Evolutionary conservation across 2,113 vertebrate species (phyloP).

Genomic region (Centropus unirufus): DNA sequence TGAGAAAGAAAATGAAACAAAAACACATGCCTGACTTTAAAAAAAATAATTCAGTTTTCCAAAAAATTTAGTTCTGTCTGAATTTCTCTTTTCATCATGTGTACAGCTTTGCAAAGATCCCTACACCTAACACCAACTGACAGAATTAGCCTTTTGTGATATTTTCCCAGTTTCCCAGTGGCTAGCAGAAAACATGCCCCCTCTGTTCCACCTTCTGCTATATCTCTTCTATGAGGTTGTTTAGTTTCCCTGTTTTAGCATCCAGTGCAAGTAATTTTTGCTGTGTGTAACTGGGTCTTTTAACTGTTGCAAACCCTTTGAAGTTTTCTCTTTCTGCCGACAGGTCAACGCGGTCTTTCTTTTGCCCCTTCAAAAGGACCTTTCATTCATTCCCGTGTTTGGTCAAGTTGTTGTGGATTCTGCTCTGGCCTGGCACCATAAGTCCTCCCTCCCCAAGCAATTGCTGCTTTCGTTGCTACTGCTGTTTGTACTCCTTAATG

Average conservation of each 20-base stretch:
- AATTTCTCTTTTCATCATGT: not conserved
- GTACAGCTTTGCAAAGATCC: not conserved
- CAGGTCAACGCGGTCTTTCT: slow-evolving; percentile 65
- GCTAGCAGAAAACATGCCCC: not conserved
- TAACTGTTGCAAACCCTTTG: slow-evolving; percentile 65
- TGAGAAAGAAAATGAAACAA: slow-evolving; percentile 34
- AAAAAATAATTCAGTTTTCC: not conserved
- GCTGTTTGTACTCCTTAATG: slow-evolving; percentile 67
- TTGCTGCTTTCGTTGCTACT: slow-evolving; percentile 65
- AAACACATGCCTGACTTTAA: not conserved
- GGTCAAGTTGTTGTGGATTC: slow-evolving; percentile 70
- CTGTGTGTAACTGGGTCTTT: slow-evolving; percentile 35
- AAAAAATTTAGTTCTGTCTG: not conserved
- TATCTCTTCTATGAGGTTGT: slow-evolving; percentile 38
- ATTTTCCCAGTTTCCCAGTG: slow-evolving; percentile 37
- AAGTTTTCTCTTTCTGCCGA: slow-evolving; percentile 65
- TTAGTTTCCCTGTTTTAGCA: slow-evolving; percentile 38
- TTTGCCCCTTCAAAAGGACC: slow-evolving; percentile 68
- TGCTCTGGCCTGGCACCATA: slow-evolving; percentile 55
- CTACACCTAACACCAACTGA: not conserved
- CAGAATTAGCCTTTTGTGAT: not conserved
- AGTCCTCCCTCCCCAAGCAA: slow-evolving; percentile 38
- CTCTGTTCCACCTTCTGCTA: not conserved
- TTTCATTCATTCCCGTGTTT: slow-evolving; percentile 72
- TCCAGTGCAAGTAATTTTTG: slow-evolving; percentile 37